Evolutionary conservation across 2,113 vertebrate genomes (phyloP).

Genomic region (Triplophysa siluroides): DNA sequence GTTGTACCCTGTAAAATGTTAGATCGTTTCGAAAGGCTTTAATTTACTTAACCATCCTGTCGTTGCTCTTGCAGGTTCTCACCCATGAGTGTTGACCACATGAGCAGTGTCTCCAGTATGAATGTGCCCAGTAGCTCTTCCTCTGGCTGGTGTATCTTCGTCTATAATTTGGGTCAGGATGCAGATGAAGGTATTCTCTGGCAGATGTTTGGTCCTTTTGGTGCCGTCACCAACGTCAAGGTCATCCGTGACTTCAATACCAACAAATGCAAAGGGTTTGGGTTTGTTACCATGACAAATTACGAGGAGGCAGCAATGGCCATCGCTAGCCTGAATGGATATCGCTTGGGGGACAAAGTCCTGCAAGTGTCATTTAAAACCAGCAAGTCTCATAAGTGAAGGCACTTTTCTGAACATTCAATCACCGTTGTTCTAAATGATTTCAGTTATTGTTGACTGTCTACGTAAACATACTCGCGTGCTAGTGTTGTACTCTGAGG

Average conservation of each 20-base stretch:
- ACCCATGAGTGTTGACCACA: constrained; percentile 96
- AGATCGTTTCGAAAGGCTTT: too few relatives aligned
- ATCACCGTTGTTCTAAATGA: not conserved
- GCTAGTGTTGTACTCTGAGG: constrained; percentile 20
- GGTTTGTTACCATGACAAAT: constrained; percentile 98
- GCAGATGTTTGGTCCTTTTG: constrained; percentile 99
- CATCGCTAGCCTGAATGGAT: constrained; percentile 96
- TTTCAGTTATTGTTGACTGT: constrained; percentile 28
- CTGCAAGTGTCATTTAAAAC: constrained; percentile 99
- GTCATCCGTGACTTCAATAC: constrained; percentile 99
- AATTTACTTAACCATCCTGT: not conserved
- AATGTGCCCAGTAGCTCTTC: constrained; percentile 83
- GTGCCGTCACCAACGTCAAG: constrained; percentile 96
- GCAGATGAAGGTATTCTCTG: constrained; percentile 96
- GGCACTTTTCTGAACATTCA: constrained; percentile 6
- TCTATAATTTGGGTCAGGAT: constrained; percentile 97
- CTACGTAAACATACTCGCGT: constrained; percentile 30
- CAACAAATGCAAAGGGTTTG: constrained; percentile 99
- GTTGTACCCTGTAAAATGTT: too few relatives aligned
- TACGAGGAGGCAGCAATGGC: constrained; percentile 99
- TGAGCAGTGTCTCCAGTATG: constrained; percentile 86
- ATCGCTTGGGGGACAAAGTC: constrained; percentile 96
- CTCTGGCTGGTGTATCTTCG: constrained; percentile 97
- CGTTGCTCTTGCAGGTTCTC: constrained; percentile 82
- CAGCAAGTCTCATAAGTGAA: constrained; percentile 96